Evolutionary conservation across 2,113 vertebrate genomes (phyloP).

Genomic region (Petrocephalus microphthalmus): DNA sequence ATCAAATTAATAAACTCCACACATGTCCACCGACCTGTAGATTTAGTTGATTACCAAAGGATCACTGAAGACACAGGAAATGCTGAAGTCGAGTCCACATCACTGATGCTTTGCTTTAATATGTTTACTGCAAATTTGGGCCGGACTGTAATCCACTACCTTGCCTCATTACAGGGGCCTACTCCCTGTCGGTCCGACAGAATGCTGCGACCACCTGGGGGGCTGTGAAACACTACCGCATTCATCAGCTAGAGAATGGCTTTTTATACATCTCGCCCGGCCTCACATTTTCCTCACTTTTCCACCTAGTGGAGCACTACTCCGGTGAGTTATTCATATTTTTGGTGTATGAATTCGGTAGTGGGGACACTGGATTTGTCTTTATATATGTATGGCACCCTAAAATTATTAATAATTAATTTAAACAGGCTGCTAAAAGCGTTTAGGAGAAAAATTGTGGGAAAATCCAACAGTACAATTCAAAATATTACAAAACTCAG

Average conservation of each 20-base stretch:
- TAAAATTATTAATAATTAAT: neutral
- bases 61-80: neutral
- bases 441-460: neutral
- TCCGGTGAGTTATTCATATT: conserved; percentile 46
- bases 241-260: conserved; percentile 60
- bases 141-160: neutral
- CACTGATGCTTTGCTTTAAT: neutral
- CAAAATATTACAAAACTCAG: neutral
- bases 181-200: conserved; percentile 54
- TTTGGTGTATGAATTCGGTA: neutral
- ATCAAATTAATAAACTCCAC: neutral
- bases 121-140: neutral
- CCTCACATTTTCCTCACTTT: conserved; percentile 65
- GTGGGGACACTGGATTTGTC: neutral
- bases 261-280: conserved; percentile 67
- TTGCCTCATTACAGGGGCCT: conserved; percentile 47
- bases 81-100: neutral
- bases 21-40: neutral
- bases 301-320: conserved; percentile 65
- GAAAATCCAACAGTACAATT: neutral
- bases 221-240: conserved; percentile 61
- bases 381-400: neutral
- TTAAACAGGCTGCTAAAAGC: neutral
- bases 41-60: neutral
- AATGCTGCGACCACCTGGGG: conserved; percentile 36